These are phyloP conservation scores for Ursus arctos DNA, from an alignment of 2,113 vertebrate species.

Conservation along the genomic window DNA sequence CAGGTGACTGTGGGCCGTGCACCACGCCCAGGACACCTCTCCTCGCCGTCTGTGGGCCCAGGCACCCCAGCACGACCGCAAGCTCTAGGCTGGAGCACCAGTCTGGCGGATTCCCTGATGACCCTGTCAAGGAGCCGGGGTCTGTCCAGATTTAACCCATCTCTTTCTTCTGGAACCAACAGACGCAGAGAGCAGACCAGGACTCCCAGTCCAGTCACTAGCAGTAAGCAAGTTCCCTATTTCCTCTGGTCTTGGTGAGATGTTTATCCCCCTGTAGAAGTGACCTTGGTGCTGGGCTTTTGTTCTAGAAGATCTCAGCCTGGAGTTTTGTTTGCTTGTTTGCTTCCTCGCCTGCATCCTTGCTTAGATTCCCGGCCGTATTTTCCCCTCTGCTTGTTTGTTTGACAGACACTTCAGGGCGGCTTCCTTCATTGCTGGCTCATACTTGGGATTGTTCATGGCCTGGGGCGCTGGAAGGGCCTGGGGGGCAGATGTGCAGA, in stretches of 20 bases:
- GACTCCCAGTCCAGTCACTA: neutral
- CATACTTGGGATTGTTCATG: neutral
- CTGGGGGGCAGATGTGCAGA: rapidly evolving
- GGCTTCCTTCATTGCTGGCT: slow-evolving; percentile 78
- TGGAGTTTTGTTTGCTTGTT: slow-evolving; percentile 81
- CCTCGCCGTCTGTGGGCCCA: no score
- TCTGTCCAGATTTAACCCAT: neutral
- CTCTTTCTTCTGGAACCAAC: neutral
- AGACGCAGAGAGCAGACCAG: neutral
- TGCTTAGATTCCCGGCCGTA: slow-evolving; percentile 34
- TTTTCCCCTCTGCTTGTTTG: slow-evolving; percentile 70
- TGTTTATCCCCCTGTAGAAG: neutral
- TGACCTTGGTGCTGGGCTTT: slow-evolving; percentile 72
- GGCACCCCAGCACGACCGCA: no score
- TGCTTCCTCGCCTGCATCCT: slow-evolving; percentile 69
- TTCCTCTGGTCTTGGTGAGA: neutral
- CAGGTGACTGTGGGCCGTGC: neutral
- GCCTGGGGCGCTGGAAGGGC: rapidly evolving
- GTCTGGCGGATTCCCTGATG: neutral
- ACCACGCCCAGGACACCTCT: no score
- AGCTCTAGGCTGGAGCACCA: neutral
- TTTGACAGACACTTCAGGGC: slow-evolving; percentile 54
- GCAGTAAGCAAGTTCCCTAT: neutral
- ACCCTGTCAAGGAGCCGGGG: neutral
- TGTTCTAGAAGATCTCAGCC: slow-evolving; percentile 70